These are phyloP conservation scores for Brachymystax lenok DNA, from an alignment of 2,797 vertebrate species.

Conservation along the genomic window DNA sequence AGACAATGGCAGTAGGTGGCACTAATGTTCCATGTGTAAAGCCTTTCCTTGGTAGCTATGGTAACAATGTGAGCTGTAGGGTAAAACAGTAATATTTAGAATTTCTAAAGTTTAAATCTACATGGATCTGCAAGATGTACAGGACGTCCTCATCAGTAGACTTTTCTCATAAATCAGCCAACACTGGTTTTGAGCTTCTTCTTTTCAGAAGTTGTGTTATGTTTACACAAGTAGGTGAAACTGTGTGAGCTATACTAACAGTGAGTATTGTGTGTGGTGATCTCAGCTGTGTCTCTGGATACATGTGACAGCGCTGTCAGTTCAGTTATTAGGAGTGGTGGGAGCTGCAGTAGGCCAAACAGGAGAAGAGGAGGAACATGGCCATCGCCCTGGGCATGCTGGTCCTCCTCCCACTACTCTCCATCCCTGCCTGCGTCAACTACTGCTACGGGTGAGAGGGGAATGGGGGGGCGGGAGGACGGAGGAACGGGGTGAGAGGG, in stretches of 20 bases:
- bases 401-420: conserved; percentile 74
- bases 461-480: too few relatives aligned
- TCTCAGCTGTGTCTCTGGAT: conserved; percentile 83
- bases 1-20: conserved; percentile 71
- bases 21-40: conserved; percentile 58
- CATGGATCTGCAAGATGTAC: background rate
- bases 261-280: conserved; percentile 12
- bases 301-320: conserved; percentile 88
- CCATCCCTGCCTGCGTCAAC: conserved; percentile 68
- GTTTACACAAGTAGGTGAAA: background rate
- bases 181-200: background rate
- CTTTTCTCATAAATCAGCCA: background rate
- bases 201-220: background rate
- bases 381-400: conserved; percentile 67
- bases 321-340: conserved; percentile 89
- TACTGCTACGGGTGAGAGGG: conserved; percentile 81
- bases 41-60: background rate
- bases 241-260: too few relatives aligned
- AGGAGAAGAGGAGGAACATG: conserved; percentile 74
- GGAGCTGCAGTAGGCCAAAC: conserved; percentile 79
- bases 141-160: background rate
- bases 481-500: too few relatives aligned
- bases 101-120: background rate
- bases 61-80: background rate
- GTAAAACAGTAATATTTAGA: background rate